Percentiles rank a stretch among this genome's conserved stretches.
Conservation (phyloP, 1,140 invertebrate species). For the Nixonia krombeini region DNA sequence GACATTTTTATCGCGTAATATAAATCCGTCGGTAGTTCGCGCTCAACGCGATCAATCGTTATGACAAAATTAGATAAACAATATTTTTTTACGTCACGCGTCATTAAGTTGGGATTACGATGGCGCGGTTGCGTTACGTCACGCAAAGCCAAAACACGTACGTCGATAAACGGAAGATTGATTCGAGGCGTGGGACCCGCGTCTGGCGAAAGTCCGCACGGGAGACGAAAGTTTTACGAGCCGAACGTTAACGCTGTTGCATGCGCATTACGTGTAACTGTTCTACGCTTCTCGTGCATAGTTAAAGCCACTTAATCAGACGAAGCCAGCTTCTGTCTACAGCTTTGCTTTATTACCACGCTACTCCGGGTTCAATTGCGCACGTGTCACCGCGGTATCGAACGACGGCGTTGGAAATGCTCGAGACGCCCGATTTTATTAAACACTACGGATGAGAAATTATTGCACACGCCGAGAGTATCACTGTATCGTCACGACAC, state of each 20-base stretch:
- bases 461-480: conserved; percentile 18
- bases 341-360: conserved; percentile 12
- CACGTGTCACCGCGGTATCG: conserved; percentile 10
- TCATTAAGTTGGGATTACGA: too few relatives aligned
- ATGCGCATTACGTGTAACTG: conserved; percentile 15
- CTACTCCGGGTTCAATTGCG: conserved; percentile 10
- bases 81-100: too few relatives aligned
- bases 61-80: too few relatives aligned
- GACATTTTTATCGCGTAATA: too few relatives aligned
- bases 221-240: too few relatives aligned
- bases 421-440: conserved; percentile 22
- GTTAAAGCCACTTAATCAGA: conserved; percentile 29
- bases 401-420: conserved; percentile 6
- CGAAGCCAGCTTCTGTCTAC: conserved; percentile 25
- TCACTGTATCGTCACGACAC: conserved; percentile 13
- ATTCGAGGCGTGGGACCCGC: too few relatives aligned
- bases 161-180: too few relatives aligned
- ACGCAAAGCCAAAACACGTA: too few relatives aligned
- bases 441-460: conserved; percentile 21
- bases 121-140: too few relatives aligned
- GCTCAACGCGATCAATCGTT: too few relatives aligned
- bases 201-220: too few relatives aligned
- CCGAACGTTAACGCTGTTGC: conserved; percentile 19
- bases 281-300: conserved; percentile 24
- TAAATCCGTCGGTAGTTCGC: too few relatives aligned